A percentile compares a stretch with the other conserved stretches of the same genome.
phyloP scores from a whole-genome alignment of 1,140 invertebrate species.

The Caenorhabditis briggsae region DNA sequence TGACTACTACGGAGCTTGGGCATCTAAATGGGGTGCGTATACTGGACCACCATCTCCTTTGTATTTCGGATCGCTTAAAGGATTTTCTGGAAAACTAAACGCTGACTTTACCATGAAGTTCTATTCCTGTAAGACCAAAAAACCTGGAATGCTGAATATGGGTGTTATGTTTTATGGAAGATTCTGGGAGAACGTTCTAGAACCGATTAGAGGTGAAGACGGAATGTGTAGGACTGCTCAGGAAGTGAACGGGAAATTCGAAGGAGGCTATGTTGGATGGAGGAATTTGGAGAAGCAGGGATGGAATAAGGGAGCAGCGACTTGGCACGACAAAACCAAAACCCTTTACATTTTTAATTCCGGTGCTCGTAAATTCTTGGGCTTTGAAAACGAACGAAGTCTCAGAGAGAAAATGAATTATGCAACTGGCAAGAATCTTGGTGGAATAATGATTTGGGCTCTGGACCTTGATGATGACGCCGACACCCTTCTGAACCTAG shows the following conservation, averaged over 20 bases:
- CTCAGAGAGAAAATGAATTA: constrained; percentile 78
- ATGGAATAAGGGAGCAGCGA: constrained; percentile 14
- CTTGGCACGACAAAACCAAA: constrained; percentile 65
- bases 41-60: constrained; percentile 74
- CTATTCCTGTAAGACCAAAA: constrained; percentile 68
- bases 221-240: constrained; percentile 71
- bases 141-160: constrained; percentile 65
- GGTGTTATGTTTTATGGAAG: constrained; percentile 75
- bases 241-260: constrained; percentile 64
- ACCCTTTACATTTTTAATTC: constrained; percentile 64
- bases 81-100: constrained; percentile 73
- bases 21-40: constrained; percentile 71
- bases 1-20: constrained; percentile 68
- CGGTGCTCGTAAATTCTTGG: constrained; percentile 62
- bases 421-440: constrained; percentile 84
- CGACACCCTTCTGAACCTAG: constrained; percentile 63
- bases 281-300: constrained; percentile 53
- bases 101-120: constrained; percentile 74
- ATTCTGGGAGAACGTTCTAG: constrained; percentile 73
- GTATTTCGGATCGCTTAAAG: constrained; percentile 62
- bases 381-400: constrained; percentile 67
- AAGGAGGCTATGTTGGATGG: constrained; percentile 68
- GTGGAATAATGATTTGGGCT: constrained; percentile 87
- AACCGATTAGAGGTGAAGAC: constrained; percentile 68
- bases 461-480: constrained; percentile 89